Evolutionary conservation across 1,140 invertebrate genomes (phyloP).

Genomic region (Zaprionus tsacasi): DNA sequence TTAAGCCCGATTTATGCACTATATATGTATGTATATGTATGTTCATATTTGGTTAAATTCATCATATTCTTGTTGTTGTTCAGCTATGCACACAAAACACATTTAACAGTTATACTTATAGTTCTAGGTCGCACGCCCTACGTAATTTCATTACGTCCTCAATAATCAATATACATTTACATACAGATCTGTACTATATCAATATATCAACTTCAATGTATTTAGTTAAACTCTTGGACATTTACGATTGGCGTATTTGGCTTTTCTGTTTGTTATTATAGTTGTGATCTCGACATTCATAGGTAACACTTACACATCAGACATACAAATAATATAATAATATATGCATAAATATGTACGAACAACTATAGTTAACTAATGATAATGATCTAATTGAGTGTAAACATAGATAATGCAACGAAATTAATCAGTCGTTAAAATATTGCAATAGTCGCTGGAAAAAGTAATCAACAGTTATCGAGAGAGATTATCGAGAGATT

Average conservation of each 20-base stretch:
- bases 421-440: constrained; percentile 58
- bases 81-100: constrained; percentile 52
- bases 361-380: constrained; percentile 22
- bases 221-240: constrained; percentile 58
- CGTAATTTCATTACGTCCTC: constrained; percentile 46
- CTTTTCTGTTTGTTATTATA: constrained; percentile 31
- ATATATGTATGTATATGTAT: background rate
- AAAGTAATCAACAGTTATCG: constrained; percentile 29
- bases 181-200: background rate
- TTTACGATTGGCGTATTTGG: constrained; percentile 49
- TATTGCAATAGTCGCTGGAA: constrained; percentile 21
- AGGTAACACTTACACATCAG: constrained; percentile 32
- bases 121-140: constrained; percentile 38
- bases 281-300: constrained; percentile 7
- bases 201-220: constrained; percentile 3
- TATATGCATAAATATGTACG: constrained; percentile 11
- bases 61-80: constrained; percentile 17
- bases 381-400: constrained; percentile 32
- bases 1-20: background rate
- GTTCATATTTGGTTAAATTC: constrained; percentile 6
- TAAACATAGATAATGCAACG: constrained; percentile 25
- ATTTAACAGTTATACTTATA: constrained; percentile 54
- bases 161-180: constrained; percentile 25
- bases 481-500: background rate
- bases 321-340: constrained; percentile 12